A percentile compares a stretch with the other conserved stretches of the same genome.
phyloP scores from a whole-genome alignment of 2,113 vertebrate species.

The Stigmatopora nigra region DNA sequence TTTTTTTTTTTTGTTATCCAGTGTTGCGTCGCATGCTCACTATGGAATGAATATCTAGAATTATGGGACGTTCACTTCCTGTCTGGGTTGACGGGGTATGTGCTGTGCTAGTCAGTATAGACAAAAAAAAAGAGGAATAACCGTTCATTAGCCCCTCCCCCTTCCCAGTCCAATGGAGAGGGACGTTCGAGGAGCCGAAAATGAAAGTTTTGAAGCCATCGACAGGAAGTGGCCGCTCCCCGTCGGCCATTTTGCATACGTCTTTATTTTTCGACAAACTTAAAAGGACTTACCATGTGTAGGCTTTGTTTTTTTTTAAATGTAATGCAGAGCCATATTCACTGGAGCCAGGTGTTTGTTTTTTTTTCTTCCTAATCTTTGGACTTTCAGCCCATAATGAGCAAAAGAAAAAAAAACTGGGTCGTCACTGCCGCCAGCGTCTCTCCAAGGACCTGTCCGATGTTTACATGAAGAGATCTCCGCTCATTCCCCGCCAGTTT shows the following conservation, averaged over 20 bases:
- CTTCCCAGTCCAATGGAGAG: too few species aligned
- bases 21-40: constrained; percentile 52
- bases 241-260: constrained; percentile 4
- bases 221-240: constrained; percentile 16
- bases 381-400: constrained; percentile 23
- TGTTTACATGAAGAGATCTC: constrained; percentile 65
- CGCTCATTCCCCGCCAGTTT: constrained; percentile 43
- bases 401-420: constrained; percentile 42
- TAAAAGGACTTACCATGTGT: constrained; percentile 62
- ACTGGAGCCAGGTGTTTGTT: constrained; percentile 38
- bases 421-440: constrained; percentile 68
- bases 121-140: too few species aligned
- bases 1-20: constrained; percentile 38
- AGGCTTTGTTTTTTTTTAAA: constrained; percentile 58
- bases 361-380: constrained; percentile 44
- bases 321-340: constrained; percentile 77
- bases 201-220: too few species aligned
- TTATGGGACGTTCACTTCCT: constrained; percentile 13
- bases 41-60: constrained; percentile 45
- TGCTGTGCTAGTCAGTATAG: too few species aligned
- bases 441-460: constrained; percentile 64
- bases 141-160: too few species aligned
- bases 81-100: neutral
- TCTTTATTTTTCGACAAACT: neutral
- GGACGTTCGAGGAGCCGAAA: too few species aligned